A percentile compares a stretch with the other conserved stretches of the same genome.
Conservation (phyloP, 37 sponge, comb jelly and placozoan genomes). For the Oscarella lobularis region DNA sequence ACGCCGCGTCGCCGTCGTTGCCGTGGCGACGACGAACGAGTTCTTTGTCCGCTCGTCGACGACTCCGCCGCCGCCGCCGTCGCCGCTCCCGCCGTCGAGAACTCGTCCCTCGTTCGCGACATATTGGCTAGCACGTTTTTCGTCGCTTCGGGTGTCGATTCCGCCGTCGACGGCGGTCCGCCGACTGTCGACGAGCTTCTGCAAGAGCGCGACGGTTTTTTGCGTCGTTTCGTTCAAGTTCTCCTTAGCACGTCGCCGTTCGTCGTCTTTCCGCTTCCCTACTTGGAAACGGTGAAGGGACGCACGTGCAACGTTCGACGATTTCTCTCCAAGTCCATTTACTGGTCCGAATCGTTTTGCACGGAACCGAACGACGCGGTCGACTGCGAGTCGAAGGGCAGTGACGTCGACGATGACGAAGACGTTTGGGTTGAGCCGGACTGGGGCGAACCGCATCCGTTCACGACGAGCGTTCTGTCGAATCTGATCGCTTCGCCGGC, state of each 20-base stretch:
- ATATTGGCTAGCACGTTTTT: not conserved
- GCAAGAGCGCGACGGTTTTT: constrained; percentile 3
- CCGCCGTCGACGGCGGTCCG: not conserved
- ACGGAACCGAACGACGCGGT: not conserved
- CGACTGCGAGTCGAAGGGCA: not conserved
- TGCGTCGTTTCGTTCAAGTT: not conserved
- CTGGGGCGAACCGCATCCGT: constrained; percentile 1
- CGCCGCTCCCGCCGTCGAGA: not conserved
- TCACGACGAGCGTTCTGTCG: not conserved
- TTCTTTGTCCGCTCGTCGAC: not conserved
- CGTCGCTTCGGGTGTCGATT: not conserved
- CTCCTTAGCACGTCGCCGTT: constrained; percentile 52
- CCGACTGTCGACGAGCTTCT: not conserved
- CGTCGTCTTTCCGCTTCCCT: constrained; percentile 34
- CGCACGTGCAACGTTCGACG: constrained; percentile 15
- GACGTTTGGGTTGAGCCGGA: not conserved
- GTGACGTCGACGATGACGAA: too few species aligned
- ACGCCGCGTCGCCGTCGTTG: not conserved
- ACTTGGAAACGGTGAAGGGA: constrained; percentile 28
- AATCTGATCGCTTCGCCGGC: not conserved
- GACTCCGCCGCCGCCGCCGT: not conserved
- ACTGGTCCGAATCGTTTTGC: constrained; percentile 62
- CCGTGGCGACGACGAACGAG: not conserved
- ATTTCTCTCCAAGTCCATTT: constrained; percentile 40
- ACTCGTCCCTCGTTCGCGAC: not conserved